phyloP scores from a whole-genome alignment of 2,888 invertebrate species.

The Leptinotarsa peninsularis region DNA sequence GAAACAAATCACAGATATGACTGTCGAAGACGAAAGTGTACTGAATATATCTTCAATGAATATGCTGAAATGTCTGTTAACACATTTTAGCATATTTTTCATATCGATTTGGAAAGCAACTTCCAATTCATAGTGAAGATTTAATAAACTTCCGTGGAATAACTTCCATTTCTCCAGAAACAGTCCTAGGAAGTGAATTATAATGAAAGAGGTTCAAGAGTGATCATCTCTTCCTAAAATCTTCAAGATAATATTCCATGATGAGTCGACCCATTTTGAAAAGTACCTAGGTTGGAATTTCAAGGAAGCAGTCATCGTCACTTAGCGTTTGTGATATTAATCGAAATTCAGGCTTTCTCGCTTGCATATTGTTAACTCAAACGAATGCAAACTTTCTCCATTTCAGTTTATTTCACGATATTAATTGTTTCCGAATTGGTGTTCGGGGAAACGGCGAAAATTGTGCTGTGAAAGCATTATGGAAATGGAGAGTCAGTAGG shows the following conservation, averaged over 20 bases:
- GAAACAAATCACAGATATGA: too few species aligned
- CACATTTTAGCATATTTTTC: too few species aligned
- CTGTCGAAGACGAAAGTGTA: too few species aligned
- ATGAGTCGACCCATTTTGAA: neutral
- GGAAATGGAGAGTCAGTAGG: conserved; percentile 36
- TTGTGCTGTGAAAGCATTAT: conserved; percentile 34
- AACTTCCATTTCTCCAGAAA: too few species aligned
- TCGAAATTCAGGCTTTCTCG: conserved; percentile 7
- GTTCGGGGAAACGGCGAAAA: conserved; percentile 34
- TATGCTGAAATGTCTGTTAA: too few species aligned
- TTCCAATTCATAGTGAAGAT: too few species aligned
- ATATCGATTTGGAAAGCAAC: too few species aligned
- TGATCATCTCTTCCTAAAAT: too few species aligned
- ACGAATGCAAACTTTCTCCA: conserved; percentile 15
- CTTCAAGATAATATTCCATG: neutral
- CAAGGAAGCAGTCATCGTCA: neutral
- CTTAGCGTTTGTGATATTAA: neutral
- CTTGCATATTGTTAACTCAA: conserved; percentile 4
- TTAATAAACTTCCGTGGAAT: too few species aligned
- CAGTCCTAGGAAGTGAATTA: too few species aligned
- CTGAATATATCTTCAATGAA: too few species aligned
- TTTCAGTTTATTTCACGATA: conserved; percentile 34
- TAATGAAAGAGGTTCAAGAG: too few species aligned
- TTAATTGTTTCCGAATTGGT: conserved; percentile 39
- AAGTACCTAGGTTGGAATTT: neutral